A percentile compares a stretch with the other conserved stretches of the same genome.
Conservation (phyloP, 1,140 invertebrate genomes). For the Melitaea cinxia region DNA sequence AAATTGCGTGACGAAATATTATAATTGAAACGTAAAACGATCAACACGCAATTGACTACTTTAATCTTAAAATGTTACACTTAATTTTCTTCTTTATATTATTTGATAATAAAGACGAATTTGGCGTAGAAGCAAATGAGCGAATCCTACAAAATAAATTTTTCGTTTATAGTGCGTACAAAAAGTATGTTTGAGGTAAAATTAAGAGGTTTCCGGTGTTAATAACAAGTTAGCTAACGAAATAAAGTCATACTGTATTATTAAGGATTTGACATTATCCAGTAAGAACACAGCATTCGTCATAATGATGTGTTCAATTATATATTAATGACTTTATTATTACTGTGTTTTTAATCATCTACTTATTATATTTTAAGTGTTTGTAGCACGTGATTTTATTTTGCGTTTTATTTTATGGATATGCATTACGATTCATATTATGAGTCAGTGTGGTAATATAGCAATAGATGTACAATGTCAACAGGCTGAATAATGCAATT, state of each 20-base stretch:
- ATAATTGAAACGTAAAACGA: conserved; percentile 39
- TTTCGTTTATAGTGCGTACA: conserved; percentile 34
- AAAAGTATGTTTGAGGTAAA: conserved; percentile 41
- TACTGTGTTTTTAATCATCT: background rate
- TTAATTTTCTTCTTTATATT: background rate
- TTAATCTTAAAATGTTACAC: background rate
- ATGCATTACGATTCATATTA: no score
- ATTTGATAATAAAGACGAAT: background rate
- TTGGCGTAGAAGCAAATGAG: background rate
- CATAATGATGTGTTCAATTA: background rate
- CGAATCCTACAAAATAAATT: conserved; percentile 17
- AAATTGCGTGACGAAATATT: conserved; percentile 41
- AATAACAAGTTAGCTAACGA: conserved; percentile 41
- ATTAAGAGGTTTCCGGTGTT: conserved; percentile 46
- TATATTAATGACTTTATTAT: background rate
- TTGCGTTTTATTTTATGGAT: no score
- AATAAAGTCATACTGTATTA: conserved; percentile 26
- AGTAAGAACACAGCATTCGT: background rate
- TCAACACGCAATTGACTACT: conserved; percentile 21
- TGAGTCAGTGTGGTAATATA: no score
- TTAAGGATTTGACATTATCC: conserved; percentile 8
- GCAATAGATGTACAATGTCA: no score
- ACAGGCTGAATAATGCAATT: no score
- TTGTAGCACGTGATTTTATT: no score
- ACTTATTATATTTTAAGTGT: no score